Base-by-base conservation (phyloP, 2,888 invertebrate species). In the Tetranychus truncatus region DNA sequence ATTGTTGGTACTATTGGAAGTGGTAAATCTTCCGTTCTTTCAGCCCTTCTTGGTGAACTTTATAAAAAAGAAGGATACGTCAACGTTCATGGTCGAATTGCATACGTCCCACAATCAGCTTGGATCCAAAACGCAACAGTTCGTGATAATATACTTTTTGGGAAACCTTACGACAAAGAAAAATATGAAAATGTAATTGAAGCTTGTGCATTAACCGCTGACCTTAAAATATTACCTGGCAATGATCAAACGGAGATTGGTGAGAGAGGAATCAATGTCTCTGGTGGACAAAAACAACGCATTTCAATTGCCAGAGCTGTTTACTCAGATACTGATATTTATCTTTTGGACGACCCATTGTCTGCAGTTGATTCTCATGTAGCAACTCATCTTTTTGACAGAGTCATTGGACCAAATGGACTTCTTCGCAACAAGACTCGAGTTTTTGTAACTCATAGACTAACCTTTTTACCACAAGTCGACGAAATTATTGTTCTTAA, bases 311-410 rank as follows among this genome's bases (percentile, higher is more conserved):
- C 84, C 1, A 76, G 92, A 76, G 89, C 91, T 15, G 83, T 92
- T 74, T 92, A 92, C 83, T 89, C 90, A 3, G 85, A 86, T 74
- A 89, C 91, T 3, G 87, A 87, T 78, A 78, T 83, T 69, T 84
- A 83, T 77, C 79, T 84, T n/a, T 77, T 84, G 45, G 84, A 84
- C 74, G 84, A 84, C 77, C 84, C 84, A 4, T 80, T 84, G 11
- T 82, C 82, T 76, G 84, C 84, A 20, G 96, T 97, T 1, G 97
- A 97, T 83, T 89, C 93, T 45, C 96, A 97, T 82, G 96, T 97
- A 73, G 96, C 96, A 18, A 95, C 94, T 84, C 95, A 96, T 82
- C 93, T 97, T 80, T 97, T 97, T 82, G 92, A 96, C 79, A 88
- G 93, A 82, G 92, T 93, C 45, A 88, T 97, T 77, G 92, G 95